Conservation (phyloP, 2,113 vertebrate species). For the Thinocorus orbignyianus region DNA sequence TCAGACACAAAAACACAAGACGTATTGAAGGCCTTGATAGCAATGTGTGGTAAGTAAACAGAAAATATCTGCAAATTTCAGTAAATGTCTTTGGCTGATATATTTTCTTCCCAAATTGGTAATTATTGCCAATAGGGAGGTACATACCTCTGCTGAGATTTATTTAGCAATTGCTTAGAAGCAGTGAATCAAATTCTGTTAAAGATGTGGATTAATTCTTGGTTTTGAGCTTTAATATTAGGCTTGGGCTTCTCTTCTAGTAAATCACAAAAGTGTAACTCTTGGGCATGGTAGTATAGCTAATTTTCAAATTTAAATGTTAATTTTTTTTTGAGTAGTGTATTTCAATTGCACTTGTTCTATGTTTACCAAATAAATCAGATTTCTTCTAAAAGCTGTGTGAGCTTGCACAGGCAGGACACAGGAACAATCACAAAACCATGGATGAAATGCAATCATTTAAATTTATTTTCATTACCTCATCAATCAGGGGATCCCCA, state of each 20-base stretch:
- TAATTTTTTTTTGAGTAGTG: background rate
- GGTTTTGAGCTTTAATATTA: background rate
- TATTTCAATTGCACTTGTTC: background rate
- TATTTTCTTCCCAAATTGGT: background rate
- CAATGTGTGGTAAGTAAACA: slow-evolving; percentile 88
- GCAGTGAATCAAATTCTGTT: background rate
- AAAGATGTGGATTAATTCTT: background rate
- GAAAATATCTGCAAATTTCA: background rate
- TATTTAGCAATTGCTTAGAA: background rate
- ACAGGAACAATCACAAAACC: background rate
- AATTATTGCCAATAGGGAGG: background rate
- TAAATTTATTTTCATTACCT: background rate
- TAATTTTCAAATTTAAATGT: background rate
- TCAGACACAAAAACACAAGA: slow-evolving; percentile 84
- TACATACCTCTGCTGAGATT: background rate
- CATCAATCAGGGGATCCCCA: background rate
- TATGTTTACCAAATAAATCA: background rate
- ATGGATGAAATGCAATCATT: background rate
- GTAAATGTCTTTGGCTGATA: background rate
- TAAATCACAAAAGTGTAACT: background rate
- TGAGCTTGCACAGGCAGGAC: background rate
- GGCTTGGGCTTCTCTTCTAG: background rate
- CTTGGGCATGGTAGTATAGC: background rate
- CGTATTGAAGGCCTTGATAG: slow-evolving; percentile 92
- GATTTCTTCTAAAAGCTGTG: background rate